Percentiles rank a stretch among this genome's conserved stretches.
phyloP scores from a whole-genome alignment of 1,140 invertebrate species.

The Samia ricini region DNA sequence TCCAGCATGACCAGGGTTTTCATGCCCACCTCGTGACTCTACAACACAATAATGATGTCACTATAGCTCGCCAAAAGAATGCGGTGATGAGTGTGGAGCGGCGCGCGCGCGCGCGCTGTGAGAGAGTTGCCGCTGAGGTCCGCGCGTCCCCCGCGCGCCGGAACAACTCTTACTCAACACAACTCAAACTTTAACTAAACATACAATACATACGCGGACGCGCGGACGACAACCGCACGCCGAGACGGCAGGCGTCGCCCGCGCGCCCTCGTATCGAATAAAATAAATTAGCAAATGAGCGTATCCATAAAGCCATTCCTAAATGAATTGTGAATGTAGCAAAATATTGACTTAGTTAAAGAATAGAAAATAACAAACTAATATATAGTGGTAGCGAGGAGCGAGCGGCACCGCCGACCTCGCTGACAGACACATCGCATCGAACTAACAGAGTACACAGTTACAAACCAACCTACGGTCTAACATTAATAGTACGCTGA shows the following conservation, averaged over 20 bases:
- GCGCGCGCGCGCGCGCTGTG: slow-evolving; percentile 48
- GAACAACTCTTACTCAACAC: slow-evolving; percentile 54
- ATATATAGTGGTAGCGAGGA: slow-evolving; percentile 58
- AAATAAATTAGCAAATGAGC: slow-evolving; percentile 65
- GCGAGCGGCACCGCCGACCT: slow-evolving; percentile 52
- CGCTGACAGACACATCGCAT: slow-evolving; percentile 64
- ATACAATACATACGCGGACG: slow-evolving; percentile 52
- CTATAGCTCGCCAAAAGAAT: slow-evolving; percentile 73
- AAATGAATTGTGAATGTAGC: slow-evolving; percentile 67
- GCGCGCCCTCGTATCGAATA: slow-evolving; percentile 39
- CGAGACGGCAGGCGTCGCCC: slow-evolving; percentile 35
- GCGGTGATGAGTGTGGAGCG: slow-evolving; percentile 50
- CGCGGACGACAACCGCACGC: slow-evolving; percentile 45
- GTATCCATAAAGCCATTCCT: slow-evolving; percentile 67
- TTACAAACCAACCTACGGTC: slow-evolving; percentile 49
- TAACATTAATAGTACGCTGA: slow-evolving; percentile 73
- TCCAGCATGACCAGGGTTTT: slow-evolving; percentile 96
- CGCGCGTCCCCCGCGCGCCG: slow-evolving; percentile 38
- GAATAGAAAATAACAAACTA: slow-evolving; percentile 61
- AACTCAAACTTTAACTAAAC: slow-evolving; percentile 72
- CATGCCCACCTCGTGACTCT: slow-evolving; percentile 96
- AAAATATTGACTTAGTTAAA: slow-evolving; percentile 54
- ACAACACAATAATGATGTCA: slow-evolving; percentile 83
- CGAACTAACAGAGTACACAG: slow-evolving; percentile 63
- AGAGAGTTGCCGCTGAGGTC: slow-evolving; percentile 19